These are phyloP conservation scores for Tetramorium bicarinatum DNA, from an alignment of 2,888 invertebrate species.

Conservation along the genomic window DNA sequence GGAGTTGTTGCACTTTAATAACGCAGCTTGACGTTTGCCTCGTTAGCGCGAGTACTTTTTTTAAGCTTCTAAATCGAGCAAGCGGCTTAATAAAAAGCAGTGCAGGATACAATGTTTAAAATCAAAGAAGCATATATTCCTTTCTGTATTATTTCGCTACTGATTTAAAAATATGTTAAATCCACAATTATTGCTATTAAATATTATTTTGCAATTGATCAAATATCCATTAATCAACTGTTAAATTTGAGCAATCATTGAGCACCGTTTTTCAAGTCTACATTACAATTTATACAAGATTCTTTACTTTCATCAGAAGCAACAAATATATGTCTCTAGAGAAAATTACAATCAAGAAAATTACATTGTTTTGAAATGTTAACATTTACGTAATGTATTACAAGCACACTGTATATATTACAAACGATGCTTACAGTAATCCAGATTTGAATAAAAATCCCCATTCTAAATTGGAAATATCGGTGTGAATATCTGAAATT, in stretches of 20 bases:
- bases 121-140: neutral
- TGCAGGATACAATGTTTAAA: neutral
- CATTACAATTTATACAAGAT: neutral
- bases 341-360: neutral
- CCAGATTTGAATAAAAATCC: neutral
- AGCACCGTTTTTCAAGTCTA: neutral
- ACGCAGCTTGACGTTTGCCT: constrained; percentile 2
- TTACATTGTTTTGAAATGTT: neutral
- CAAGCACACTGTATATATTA: neutral
- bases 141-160: neutral
- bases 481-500: neutral
- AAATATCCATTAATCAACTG: constrained; percentile 1
- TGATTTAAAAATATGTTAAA: neutral
- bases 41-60: neutral
- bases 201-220: neutral
- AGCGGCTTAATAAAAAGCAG: neutral
- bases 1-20: constrained; percentile 46
- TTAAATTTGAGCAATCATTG: neutral
- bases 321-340: neutral
- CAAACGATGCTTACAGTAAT: neutral
- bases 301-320: neutral
- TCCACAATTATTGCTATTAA: neutral
- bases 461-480: neutral
- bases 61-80: neutral
- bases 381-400: neutral